A percentile compares a stretch with the other conserved stretches of the same genome.
Conservation (phyloP, 2,113 vertebrate species). For the Gnathonemus echidnorhynchus region DNA sequence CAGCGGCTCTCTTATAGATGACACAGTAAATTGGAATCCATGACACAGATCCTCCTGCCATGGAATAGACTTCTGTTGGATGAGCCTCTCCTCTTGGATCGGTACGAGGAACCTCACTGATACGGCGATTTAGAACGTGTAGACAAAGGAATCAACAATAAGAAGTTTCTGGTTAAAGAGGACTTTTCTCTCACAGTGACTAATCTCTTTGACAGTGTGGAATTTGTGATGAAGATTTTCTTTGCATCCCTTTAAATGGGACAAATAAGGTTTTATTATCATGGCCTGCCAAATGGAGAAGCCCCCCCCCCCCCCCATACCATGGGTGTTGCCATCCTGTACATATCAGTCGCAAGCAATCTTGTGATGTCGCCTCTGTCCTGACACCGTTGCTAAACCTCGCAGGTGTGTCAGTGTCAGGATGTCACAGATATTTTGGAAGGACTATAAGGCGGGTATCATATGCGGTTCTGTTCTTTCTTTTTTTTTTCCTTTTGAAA, state of each 20-base stretch:
- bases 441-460: conserved; percentile 40
- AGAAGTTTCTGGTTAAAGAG: background rate
- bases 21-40: conserved; percentile 30
- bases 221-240: conserved; percentile 56
- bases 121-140: conserved; percentile 36
- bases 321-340: conserved; percentile 45
- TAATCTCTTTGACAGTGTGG: conserved; percentile 54
- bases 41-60: conserved; percentile 45
- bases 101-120: conserved; percentile 35
- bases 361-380: conserved; percentile 35
- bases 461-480: conserved; percentile 13
- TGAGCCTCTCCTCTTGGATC: conserved; percentile 43
- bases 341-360: conserved; percentile 59
- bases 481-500: conserved; percentile 17
- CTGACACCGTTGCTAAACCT: conserved; percentile 25
- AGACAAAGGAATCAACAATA: conserved; percentile 25
- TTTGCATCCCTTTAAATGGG: conserved; percentile 50
- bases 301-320: conserved; percentile 39
- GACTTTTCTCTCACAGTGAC: conserved; percentile 36
- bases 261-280: conserved; percentile 31
- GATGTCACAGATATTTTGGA: conserved; percentile 19
- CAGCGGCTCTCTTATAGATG: conserved; percentile 31
- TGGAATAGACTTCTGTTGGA: conserved; percentile 45
- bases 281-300: conserved; percentile 59
- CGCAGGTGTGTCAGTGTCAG: conserved; percentile 20